Base-by-base conservation (phyloP, 2,888 invertebrate genomes). In the Drosophila helvetica region DNA sequence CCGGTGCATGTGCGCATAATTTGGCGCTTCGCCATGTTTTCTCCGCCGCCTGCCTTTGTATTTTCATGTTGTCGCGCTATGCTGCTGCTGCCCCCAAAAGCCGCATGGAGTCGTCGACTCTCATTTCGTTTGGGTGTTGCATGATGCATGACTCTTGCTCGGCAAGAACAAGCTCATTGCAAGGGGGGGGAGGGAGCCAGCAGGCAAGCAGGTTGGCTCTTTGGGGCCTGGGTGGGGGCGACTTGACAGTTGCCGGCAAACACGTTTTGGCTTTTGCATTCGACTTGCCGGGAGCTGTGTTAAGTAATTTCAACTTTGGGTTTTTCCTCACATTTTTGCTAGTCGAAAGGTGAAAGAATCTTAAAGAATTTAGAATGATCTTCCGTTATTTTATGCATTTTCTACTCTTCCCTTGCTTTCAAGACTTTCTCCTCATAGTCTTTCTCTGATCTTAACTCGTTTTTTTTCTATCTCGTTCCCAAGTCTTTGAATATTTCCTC, bases 1-100 rank as follows among this genome's bases (percentile, higher is more conserved):
- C 53, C 27, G 65, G 46, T 22, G 58, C 79, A 86, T 90, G 88
- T 82, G 89, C 86, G 88, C 84, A 88, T 86, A 88, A 86, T 89
- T 90, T 89, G 89, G 90, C 89, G 90, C 90, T 86, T 89, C 87
- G 90, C 90, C 89, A 89, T 89, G 87, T 87, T 86, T 86, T 78
- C 78, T 76, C 73, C 63, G 19, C 51, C 48, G 52, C 47, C 75
- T 57, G 53, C 66, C 72, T 51, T 72, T 66, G 63, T 48, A 43
- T 45, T 19, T 25, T 53, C 30, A 27, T 43, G 43, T 38, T 50
- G 57, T 64, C 22, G 47, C 51, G 59, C 46, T 19, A 38, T 48
- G 47, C 47, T 48, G 57, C 22, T 42, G 38, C n/a, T 25, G 52
- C 53, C 52, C 64, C 55, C 43, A 43, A 46, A 53, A 51, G 51